Base-by-base conservation (phyloP, 2,888 invertebrate species). In the Conus canariensis region DNA sequence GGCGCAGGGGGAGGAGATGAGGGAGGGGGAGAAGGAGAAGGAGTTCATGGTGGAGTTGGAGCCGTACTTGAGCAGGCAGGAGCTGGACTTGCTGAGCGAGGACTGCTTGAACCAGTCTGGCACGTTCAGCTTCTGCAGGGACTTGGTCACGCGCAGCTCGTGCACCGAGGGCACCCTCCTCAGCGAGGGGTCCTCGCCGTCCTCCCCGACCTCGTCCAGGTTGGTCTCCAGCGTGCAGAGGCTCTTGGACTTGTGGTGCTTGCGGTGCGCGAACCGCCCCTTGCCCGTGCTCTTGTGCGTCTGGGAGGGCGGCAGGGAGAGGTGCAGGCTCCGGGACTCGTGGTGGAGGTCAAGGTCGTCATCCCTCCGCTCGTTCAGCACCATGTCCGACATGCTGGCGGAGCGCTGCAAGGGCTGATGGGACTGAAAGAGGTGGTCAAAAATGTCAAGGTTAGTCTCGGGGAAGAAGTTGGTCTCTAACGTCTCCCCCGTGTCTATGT, bases 111-210 rank as follows among this genome's bases (percentile, higher is more conserved):
- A 99, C 99, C 99, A 99, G 96, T 99, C 98, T 92, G 99, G 99
- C 92, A 99, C 98, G 97, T 98, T 98, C 94, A 99, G 97, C 95
- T 98, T 98, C 97, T 99, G 98, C 95, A 99, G 97, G 89, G 99
- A 99, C 94, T 98, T 98, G 96, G 98, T 98, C 92, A 99, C 98
- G 94, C 99, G 97, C 93, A 99, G 97, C 97, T 99, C 99, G 97
- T 99, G 98, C 97, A 99, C 99, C 92, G 99, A 99, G 96, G 98
- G 98, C 95, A 98, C 98, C 92, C 98, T 97, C 89, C 92, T 92
- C 45, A 74, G 85, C 30, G 91, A 92, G 87, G 92, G 93, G 30
- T 92, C 92, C 56, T 91, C 87, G n/a, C 92, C 92, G 16, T 92
- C 92, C 86, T 92, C 92, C 82, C 92, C 93, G 6, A 88, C 91